Base-by-base conservation (phyloP, 2,888 invertebrate genomes). In the Polymixis lichenea region DNA sequence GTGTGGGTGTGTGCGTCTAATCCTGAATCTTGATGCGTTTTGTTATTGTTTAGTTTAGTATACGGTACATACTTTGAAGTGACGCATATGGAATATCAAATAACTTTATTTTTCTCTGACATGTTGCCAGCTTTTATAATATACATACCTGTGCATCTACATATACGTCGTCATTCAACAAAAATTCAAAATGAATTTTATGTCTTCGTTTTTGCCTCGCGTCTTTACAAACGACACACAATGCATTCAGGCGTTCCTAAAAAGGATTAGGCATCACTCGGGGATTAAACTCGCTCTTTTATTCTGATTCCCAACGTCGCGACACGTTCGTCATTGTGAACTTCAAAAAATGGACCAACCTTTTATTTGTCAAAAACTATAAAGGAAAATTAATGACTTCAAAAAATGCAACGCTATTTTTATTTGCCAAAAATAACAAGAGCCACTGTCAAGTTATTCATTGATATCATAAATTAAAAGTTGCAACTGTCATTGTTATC, bases 231-330 rank as follows among this genome's bases (percentile, higher is more conserved):
- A 87, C 76, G 49, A 73, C 87, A 91, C 90, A 91, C 89, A 91
- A 92, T 89, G 88, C 87, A 83, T 78, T 82, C 86, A 88, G 84
- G 83, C 87, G 87, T 86, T 90, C 86, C 88, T 88, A 88, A 89
- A 90, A 89, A 90, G 93, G 92, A 94, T 93, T 91, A 92, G 89
- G 89, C 89, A 89, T 91, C 92, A 92, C 90, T 87, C 86, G 75
- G 89, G 90, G 91, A 92, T 93, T 92, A 87, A 86, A 87, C 86
- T 87, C 85, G 89, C 89, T 84, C 87, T 90, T 92, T 94, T 92
- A 95, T 95, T 88, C 95, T 80, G 82, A 88, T 92, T 95, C 95
- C 89, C 94, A 94, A 83, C 88, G 89, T 87, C 88, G 87, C 86
- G 93, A 94, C 96, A 96, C 96, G 96, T 94, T 88, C 75, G 79